Evolutionary conservation across 2,888 invertebrate genomes (phyloP).

Genomic region (Syrista parreyssii): DNA sequence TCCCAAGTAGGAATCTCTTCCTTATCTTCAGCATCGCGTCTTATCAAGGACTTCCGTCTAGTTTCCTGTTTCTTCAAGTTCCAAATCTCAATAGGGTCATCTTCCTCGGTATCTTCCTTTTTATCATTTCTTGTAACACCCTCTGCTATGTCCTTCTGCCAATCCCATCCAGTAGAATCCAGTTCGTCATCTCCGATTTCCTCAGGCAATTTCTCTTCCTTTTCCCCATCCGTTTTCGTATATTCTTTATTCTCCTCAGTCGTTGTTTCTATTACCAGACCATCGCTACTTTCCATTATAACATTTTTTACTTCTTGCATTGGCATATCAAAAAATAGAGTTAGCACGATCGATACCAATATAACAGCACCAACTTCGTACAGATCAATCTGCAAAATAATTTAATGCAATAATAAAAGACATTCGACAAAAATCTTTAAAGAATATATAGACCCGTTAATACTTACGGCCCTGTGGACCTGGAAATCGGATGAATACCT

Average conservation of each 20-base stretch:
- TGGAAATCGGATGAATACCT: slow-evolving; percentile 73
- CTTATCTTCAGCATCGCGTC: slow-evolving; percentile 18
- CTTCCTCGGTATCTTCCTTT: slow-evolving; percentile 24
- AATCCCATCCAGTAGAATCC: slow-evolving; percentile 20
- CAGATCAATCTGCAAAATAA: slow-evolving; percentile 69
- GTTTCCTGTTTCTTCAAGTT: slow-evolving; percentile 17
- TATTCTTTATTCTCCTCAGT: slow-evolving; percentile 9
- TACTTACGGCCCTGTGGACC: slow-evolving; percentile 70
- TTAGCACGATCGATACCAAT: slow-evolving; percentile 69
- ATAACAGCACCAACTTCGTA: slow-evolving; percentile 71
- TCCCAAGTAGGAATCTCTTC: slow-evolving; percentile 23
- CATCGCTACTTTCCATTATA: slow-evolving; percentile 58
- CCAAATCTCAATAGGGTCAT: slow-evolving; percentile 24
- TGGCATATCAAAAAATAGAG: slow-evolving; percentile 75
- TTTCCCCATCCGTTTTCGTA: slow-evolving; percentile 11
- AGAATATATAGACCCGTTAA: background rate
- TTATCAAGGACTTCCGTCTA: slow-evolving; percentile 26
- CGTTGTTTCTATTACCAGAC: slow-evolving; percentile 7
- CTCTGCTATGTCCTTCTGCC: slow-evolving; percentile 33
- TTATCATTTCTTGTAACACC: slow-evolving; percentile 21
- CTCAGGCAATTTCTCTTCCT: slow-evolving; percentile 6
- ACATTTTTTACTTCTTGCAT: slow-evolving; percentile 71
- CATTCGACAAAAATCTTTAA: background rate
- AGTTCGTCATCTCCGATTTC: slow-evolving; percentile 22
- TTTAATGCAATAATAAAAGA: slow-evolving; percentile 20